A percentile compares a stretch with the other conserved stretches of the same genome.
Conservation (phyloP, 2,797 vertebrate genomes). For the Sternotherus odoratus region DNA sequence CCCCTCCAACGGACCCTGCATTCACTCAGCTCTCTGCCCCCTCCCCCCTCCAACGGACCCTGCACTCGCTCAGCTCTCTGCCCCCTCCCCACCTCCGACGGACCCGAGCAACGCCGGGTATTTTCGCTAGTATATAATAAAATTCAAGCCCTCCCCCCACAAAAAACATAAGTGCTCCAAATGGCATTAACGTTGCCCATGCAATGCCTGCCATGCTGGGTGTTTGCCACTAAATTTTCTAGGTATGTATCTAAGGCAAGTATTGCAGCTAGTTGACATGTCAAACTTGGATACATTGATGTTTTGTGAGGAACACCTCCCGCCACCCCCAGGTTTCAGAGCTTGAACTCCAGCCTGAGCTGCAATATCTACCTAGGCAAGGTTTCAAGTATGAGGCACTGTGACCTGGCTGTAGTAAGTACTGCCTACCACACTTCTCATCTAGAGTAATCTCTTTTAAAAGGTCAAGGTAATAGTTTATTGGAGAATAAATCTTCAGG, state of each 20-base stretch:
- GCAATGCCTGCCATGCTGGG: background rate
- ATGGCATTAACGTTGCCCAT: background rate
- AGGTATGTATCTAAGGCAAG: background rate
- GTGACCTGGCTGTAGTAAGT: background rate
- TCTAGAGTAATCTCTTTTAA: constrained; percentile 15
- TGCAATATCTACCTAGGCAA: background rate
- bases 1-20: too few species aligned
- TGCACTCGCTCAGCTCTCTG: too few species aligned
- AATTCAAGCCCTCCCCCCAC: background rate
- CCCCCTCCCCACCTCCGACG: too few species aligned
- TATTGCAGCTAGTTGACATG: background rate
- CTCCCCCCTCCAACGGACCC: too few species aligned
- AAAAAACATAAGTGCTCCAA: background rate
- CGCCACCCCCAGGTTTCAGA: too few species aligned
- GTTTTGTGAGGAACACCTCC: too few species aligned
- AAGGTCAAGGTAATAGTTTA: constrained; percentile 15
- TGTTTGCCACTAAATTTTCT: background rate
- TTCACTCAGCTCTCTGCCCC: too few species aligned
- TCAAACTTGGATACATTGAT: background rate
- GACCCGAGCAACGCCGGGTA: too few species aligned
- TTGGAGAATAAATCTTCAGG: background rate
- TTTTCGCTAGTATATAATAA: too few species aligned
- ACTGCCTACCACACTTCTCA: background rate
- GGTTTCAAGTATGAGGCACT: background rate
- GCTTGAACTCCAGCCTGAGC: too few species aligned